Conservation (phyloP, 2,113 vertebrate species). For the Falcunculus frontatus region DNA sequence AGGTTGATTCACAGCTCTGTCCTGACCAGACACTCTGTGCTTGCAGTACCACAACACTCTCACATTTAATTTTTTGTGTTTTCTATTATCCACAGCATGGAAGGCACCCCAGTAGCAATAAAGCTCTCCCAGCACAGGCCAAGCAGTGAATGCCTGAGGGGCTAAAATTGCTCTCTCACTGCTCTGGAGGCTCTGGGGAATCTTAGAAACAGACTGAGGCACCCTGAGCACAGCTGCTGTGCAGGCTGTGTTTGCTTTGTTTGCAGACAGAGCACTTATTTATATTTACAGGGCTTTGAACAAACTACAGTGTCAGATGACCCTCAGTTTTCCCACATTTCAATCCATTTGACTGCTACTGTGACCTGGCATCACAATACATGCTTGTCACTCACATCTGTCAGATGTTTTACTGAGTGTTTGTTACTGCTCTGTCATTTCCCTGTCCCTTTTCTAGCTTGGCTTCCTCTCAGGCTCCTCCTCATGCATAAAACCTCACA, state of each 20-base stretch:
- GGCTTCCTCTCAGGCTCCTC: neutral
- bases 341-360: neutral
- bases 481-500: neutral
- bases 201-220: neutral
- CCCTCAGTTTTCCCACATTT: slow-evolving; percentile 6
- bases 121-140: neutral
- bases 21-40: neutral
- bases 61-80: neutral
- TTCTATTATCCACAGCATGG: neutral
- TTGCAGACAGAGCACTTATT: neutral
- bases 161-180: neutral
- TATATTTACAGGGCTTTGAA: slow-evolving; percentile 1
- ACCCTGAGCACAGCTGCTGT: neutral
- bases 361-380: neutral
- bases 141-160: neutral
- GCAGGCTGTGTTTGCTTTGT: neutral
- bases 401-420: neutral
- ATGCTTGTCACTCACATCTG: neutral
- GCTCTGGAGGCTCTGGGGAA: neutral
- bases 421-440: neutral
- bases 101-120: neutral
- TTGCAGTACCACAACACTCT: neutral
- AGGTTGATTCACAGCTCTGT: neutral
- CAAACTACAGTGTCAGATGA: neutral
- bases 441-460: neutral